A percentile compares a stretch with the other conserved stretches of the same genome.
Evolutionary conservation across 1,140 invertebrate genomes (phyloP).

Genomic region (Dufourea novaeangliae): DNA sequence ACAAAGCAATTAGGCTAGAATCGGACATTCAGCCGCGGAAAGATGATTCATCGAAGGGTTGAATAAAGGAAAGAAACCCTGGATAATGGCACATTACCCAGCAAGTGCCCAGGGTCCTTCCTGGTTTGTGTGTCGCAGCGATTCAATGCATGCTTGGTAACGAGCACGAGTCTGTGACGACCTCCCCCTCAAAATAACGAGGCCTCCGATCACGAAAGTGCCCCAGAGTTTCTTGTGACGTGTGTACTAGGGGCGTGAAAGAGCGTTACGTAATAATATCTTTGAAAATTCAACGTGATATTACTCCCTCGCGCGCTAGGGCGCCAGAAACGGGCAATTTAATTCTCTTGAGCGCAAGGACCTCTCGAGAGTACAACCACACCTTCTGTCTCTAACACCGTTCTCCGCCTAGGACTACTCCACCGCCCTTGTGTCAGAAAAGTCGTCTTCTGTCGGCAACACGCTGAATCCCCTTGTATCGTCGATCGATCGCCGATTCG

Average conservation of each 20-base stretch:
- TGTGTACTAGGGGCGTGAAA: conserved; percentile 2
- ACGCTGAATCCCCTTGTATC: neutral
- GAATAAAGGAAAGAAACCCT: neutral
- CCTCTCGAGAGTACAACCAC: conserved; percentile 43
- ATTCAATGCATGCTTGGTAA: conserved; percentile 31
- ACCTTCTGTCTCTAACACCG: neutral
- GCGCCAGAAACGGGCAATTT: conserved; percentile 53
- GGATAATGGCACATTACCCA: neutral
- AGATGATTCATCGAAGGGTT: too few species aligned
- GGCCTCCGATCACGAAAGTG: conserved; percentile 40
- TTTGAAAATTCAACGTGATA: conserved; percentile 51
- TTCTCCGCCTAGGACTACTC: neutral
- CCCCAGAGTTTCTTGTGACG: conserved; percentile 39
- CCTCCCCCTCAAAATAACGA: conserved; percentile 50
- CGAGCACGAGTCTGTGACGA: conserved; percentile 29
- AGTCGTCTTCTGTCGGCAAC: too few species aligned
- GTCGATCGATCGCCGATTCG: neutral
- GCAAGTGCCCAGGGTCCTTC: neutral
- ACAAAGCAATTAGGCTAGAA: too few species aligned
- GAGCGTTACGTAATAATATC: conserved; percentile 58
- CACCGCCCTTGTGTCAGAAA: too few species aligned
- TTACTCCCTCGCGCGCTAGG: conserved; percentile 4
- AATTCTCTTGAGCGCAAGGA: conserved; percentile 43
- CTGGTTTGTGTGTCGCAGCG: conserved; percentile 17
- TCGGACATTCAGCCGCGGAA: too few species aligned